Evolutionary conservation across 2,113 vertebrate species (phyloP).

Genomic region (Agelaius phoeniceus): DNA sequence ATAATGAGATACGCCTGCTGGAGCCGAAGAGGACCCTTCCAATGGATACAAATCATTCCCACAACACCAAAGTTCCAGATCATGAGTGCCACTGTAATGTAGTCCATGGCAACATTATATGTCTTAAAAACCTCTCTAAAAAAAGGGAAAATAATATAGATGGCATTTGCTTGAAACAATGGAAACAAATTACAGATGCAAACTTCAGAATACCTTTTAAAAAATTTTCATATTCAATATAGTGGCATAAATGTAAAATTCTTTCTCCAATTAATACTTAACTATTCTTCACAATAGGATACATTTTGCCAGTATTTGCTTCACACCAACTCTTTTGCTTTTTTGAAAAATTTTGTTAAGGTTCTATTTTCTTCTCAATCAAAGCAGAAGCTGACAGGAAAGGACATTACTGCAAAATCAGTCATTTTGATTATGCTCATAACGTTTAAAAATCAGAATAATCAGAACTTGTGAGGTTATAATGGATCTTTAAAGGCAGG

Average conservation of each 20-base stretch:
- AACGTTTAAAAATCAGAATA: not conserved
- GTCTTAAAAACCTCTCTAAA: conserved; percentile 96
- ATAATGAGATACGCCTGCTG: conserved; percentile 99
- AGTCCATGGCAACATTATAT: conserved; percentile 97
- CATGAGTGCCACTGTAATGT: conserved; percentile 88
- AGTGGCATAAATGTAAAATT: not conserved
- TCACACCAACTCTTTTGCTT: not conserved
- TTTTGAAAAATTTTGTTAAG: not conserved
- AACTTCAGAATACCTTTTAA: not conserved
- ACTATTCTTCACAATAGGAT: not conserved
- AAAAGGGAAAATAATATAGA: not conserved
- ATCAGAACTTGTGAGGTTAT: not conserved
- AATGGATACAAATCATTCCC: conserved; percentile 98
- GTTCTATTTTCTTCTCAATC: not conserved
- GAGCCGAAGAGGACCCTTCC: conserved; percentile 95
- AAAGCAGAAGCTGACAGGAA: not conserved
- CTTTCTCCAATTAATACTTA: not conserved
- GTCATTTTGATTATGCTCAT: not conserved
- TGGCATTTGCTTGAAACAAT: not conserved
- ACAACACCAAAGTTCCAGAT: conserved; percentile 99
- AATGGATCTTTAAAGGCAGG: not conserved
- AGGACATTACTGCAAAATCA: not conserved
- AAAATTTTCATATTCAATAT: not conserved
- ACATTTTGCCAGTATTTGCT: not conserved
- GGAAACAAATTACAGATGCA: not conserved